Percentiles rank a stretch among this genome's conserved stretches.
phyloP scores from a whole-genome alignment of 2,797 vertebrate species.

The Natrix natrix region DNA sequence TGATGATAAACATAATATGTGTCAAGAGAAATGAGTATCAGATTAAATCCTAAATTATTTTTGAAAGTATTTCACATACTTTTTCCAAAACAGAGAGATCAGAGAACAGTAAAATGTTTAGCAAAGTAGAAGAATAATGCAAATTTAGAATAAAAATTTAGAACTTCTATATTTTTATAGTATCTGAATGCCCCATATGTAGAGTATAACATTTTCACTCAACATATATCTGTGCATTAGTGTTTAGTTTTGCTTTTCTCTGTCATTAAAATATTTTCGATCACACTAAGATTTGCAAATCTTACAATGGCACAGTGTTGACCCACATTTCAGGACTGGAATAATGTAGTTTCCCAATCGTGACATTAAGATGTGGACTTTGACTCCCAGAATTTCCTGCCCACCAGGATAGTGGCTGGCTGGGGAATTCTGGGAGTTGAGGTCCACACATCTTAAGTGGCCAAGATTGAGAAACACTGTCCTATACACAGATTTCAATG shows the following conservation, averaged over 20 bases:
- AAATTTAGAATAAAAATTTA: not conserved
- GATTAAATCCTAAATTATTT: not conserved
- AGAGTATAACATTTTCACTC: not conserved
- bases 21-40: not conserved
- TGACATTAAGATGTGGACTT: not conserved
- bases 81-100: not conserved
- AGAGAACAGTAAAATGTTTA: not conserved
- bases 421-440: not conserved
- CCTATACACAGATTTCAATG: not conserved
- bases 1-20: not conserved
- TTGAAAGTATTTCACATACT: not conserved
- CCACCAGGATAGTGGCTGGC: not conserved
- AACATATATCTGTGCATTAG: not conserved
- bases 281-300: not conserved
- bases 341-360: not conserved
- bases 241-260: not conserved
- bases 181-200: not conserved
- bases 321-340: not conserved
- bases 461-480: not conserved
- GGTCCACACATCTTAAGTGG: not conserved
- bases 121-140: not conserved
- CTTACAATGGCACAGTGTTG: not conserved
- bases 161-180: not conserved
- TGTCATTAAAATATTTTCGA: not conserved
- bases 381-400: not conserved